These are phyloP conservation scores for Limnodromus scolopaceus DNA, from an alignment of 2,797 vertebrate genomes.

Conservation along the genomic window DNA sequence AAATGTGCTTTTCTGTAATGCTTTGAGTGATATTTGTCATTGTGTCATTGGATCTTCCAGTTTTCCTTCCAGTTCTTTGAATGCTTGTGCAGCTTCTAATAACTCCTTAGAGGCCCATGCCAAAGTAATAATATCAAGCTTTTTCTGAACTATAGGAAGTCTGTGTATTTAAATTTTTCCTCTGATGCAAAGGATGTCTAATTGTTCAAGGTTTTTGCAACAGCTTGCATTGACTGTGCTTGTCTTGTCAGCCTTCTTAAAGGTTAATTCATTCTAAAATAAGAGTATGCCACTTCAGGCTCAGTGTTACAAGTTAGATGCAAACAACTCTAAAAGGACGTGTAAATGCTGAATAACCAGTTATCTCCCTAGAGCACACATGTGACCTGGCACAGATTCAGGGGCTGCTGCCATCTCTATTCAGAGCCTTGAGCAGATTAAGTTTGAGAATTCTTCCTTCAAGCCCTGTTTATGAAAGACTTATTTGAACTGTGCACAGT, in stretches of 20 bases:
- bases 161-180: accelerated
- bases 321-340: neutral
- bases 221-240: neutral
- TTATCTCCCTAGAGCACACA: neutral
- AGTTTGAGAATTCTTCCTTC: neutral
- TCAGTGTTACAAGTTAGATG: neutral
- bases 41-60: neutral
- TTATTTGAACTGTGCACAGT: neutral
- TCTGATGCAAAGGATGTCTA: neutral
- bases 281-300: neutral
- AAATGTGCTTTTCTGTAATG: neutral
- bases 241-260: neutral
- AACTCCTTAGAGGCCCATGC: neutral
- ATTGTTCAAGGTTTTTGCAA: neutral
- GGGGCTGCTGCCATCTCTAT: slow-evolving; percentile 17
- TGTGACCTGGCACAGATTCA: slow-evolving; percentile 9
- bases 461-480: neutral
- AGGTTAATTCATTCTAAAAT: neutral
- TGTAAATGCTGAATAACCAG: slow-evolving; percentile 11
- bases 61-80: neutral
- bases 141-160: neutral
- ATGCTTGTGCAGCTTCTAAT: neutral
- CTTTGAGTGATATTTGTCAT: neutral
- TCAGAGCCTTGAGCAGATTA: slow-evolving; percentile 32
- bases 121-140: neutral